A percentile compares a stretch with the other conserved stretches of the same genome.
Evolutionary conservation across 2,113 vertebrate species (phyloP).

Genomic region (Chaetodon auriga): DNA sequence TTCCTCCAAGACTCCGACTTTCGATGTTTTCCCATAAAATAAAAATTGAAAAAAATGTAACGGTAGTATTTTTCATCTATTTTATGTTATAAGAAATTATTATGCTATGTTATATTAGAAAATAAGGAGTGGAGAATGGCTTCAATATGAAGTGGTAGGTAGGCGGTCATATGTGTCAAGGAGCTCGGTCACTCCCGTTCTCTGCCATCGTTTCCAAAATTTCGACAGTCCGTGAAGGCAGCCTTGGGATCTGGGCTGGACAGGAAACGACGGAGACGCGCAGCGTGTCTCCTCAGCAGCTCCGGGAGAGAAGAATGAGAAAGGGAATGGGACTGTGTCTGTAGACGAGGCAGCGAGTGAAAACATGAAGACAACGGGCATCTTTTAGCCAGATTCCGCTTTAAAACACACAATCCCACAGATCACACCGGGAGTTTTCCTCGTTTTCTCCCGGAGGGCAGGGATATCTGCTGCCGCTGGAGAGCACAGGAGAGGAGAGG

Average conservation of each 20-base stretch:
- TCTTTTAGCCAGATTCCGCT: slow-evolving; percentile 1
- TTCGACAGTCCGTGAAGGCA: slow-evolving; percentile 53
- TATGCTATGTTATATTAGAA: too few relatives aligned
- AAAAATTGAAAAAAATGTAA: too few relatives aligned
- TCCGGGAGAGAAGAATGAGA: slow-evolving; percentile 73
- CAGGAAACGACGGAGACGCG: slow-evolving; percentile 78
- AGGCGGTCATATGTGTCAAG: background rate
- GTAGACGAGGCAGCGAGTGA: slow-evolving; percentile 46
- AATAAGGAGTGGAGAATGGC: background rate
- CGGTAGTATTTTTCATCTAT: too few relatives aligned
- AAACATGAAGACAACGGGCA: slow-evolving; percentile 61
- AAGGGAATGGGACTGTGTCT: slow-evolving; percentile 19
- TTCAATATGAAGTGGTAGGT: background rate
- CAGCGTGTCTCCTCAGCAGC: slow-evolving; percentile 70
- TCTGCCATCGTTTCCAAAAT: background rate
- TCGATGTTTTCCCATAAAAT: background rate
- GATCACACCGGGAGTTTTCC: background rate
- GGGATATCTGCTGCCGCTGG: slow-evolving; percentile 42
- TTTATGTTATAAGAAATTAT: too few relatives aligned
- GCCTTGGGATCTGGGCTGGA: slow-evolving; percentile 71
- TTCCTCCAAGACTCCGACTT: background rate
- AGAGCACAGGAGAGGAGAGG: slow-evolving; percentile 47
- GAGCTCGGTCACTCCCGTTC: background rate
- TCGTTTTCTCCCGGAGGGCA: background rate
- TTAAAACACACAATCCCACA: background rate